phyloP scores from a whole-genome alignment of 2,113 vertebrate species.

The Hydrolagus affinis region DNA sequence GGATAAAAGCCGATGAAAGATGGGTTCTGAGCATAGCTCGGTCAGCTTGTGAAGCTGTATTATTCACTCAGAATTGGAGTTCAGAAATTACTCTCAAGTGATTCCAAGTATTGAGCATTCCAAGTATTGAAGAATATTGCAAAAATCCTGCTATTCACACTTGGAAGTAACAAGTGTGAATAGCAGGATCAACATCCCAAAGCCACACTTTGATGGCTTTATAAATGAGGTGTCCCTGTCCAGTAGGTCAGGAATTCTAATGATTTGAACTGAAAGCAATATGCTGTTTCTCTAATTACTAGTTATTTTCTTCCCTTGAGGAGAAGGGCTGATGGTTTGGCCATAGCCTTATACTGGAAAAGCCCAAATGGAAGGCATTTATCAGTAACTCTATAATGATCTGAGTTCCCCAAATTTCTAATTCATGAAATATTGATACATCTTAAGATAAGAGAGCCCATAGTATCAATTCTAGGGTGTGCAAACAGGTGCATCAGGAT shows the following conservation, averaged over 20 bases:
- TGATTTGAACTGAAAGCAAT: not conserved
- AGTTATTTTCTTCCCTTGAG: not conserved
- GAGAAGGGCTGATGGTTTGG: not conserved
- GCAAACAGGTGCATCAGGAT: not conserved
- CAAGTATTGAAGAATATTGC: not conserved
- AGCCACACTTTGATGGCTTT: not conserved
- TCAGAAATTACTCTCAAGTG: not conserved
- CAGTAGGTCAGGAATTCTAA: not conserved
- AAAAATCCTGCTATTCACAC: no score
- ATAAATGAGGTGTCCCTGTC: not conserved
- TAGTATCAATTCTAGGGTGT: not conserved
- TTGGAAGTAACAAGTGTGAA: no score
- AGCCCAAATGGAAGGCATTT: not conserved
- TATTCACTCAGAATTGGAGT: not conserved
- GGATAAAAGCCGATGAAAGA: not conserved
- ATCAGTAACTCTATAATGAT: not conserved
- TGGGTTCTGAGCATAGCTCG: no score
- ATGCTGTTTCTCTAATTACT: not conserved
- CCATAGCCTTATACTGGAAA: no score
- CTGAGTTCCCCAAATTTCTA: not conserved
- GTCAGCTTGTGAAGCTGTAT: not conserved
- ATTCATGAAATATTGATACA: not conserved
- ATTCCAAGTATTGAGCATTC: not conserved
- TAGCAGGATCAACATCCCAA: not conserved
- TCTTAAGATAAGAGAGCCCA: not conserved